Evolutionary conservation across 2,888 invertebrate genomes (phyloP).

Genomic region (Aromia moschata): DNA sequence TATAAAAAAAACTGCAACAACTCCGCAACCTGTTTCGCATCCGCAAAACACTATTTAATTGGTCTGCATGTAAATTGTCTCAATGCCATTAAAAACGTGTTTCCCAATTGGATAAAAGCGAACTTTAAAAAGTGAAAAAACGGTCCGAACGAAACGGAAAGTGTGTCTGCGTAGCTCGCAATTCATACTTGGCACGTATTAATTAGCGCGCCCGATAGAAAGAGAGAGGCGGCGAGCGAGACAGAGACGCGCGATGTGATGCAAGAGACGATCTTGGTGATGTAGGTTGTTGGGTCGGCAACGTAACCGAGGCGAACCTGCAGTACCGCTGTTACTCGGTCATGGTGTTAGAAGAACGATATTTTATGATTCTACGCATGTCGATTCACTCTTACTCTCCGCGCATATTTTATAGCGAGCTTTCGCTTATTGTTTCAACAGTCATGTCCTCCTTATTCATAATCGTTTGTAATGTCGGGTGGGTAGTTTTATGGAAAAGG

Average conservation of each 20-base stretch:
- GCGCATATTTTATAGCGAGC: constrained; percentile 21
- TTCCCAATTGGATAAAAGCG: constrained; percentile 6
- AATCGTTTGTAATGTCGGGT: constrained; percentile 1
- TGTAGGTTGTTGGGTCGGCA: constrained; percentile 58
- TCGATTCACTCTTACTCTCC: constrained; percentile 26
- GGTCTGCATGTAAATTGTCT: constrained; percentile 4
- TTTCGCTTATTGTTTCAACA: constrained; percentile 16
- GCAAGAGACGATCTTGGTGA: constrained; percentile 57
- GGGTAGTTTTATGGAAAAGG: not conserved
- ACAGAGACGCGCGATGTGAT: constrained; percentile 46
- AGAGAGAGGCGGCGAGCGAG: constrained; percentile 1
- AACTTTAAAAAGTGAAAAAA: constrained; percentile 23
- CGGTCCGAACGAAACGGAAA: constrained; percentile 35
- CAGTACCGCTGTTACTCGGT: constrained; percentile 31
- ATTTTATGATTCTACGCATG: constrained; percentile 23
- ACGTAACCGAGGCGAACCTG: constrained; percentile 41
- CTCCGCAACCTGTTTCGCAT: not conserved
- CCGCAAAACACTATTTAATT: constrained; percentile 5
- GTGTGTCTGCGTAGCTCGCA: constrained; percentile 34
- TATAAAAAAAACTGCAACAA: constrained; percentile 1
- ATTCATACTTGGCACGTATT: constrained; percentile 34
- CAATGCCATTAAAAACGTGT: constrained; percentile 16
- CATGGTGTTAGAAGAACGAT: constrained; percentile 27
- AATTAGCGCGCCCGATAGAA: constrained; percentile 28
- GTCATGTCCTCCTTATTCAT: constrained; percentile 11